Base-by-base conservation (phyloP, 2,888 invertebrate genomes). In the Amphipoea lucens region DNA sequence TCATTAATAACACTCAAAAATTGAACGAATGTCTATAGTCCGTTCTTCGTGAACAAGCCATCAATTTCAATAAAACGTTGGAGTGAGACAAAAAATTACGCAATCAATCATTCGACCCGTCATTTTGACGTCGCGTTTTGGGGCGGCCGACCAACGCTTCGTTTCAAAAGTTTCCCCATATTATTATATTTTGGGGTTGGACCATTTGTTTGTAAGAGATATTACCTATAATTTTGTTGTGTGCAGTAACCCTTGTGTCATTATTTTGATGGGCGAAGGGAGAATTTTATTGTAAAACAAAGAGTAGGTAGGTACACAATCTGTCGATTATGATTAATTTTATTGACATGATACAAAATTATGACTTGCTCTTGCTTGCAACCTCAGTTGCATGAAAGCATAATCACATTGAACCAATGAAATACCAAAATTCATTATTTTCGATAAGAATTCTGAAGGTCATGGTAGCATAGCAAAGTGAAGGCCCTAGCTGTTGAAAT, bases 1-100 rank as follows among this genome's bases (percentile, higher is more conserved):
- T 75, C 87, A 90, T 90, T 88, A 88, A 90, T 90, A 90, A 90
- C 85, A 89, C 89, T 90, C 85, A 86, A 88, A 90, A 87, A 86
- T 85, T 78, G 83, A 88, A 87, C 84, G 87, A 90, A 87, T 87
- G 86, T 88, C 81, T 84, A 81, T 84, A 83, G 87, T 82, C 79
- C 79, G 82, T 85, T 77, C 87, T 83, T 71, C 36, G 83, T 85
- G 89, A 88, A 83, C 86, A 90, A 89, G 90, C 88, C 90, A 91
- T 91, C 91, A 91, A 91, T 91, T 91, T 91, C 91, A 91, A 91
- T 91, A 91, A 90, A 91, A 88, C 75, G 88, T 73, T 78, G 83
- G 88, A 86, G 89, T 89, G 87, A 91, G 87, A 90, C 89, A 90
- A 91, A 91, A 90, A 91, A 90, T 84, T 48, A 79, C 78, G 90